Evolutionary conservation across 2,888 invertebrate species (phyloP), one percentile per base, ranked within the genome.

Genomic region (Nebria salina): DNA sequence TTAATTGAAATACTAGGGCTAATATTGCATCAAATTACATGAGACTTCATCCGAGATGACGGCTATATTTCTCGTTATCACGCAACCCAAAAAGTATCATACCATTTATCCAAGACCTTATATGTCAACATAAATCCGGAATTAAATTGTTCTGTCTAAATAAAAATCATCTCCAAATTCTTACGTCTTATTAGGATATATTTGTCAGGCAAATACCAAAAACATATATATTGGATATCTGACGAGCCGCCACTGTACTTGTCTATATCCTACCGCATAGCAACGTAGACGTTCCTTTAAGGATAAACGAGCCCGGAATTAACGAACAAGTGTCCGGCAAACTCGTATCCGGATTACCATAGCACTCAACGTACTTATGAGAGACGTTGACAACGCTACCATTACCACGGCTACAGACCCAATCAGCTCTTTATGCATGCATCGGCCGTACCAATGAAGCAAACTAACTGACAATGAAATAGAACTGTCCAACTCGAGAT

Each of bases 311-410:
- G 26, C 54, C 64, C 64, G 64, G 64, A 75, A 75, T 75, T 75
- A 75, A 64, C 75, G 42, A 75, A 75, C 75, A 75, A 75, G 75
- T 75, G 75, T 75, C 75, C 75, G 75, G 75, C 75, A 75, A 70
- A 75, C 75, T 75, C 20, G 75, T 75, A 75, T 75, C 75, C 2
- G 64, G 64, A 75, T 75, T 75, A 75, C 54, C 75, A 75, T 75
- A 75, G 75, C 64, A 43, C 75, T 75, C 42, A 20, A 70, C 13
- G 70, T 13, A 70, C 70, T 70, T 70, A 70, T 11, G 70, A 66
- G 25, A 70, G 70, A 11, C 70, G 70, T 70, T 54, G 54, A 34
- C 34, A 34, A 34, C 34, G 34, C 34, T 34, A 34, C 66, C 13
- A 13, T 1, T 34, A 34, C 66, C 13, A 13, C 34, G 70, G 8